Evolutionary conservation across 2,888 invertebrate species (phyloP).

Genomic region (Endomychus coccineus): DNA sequence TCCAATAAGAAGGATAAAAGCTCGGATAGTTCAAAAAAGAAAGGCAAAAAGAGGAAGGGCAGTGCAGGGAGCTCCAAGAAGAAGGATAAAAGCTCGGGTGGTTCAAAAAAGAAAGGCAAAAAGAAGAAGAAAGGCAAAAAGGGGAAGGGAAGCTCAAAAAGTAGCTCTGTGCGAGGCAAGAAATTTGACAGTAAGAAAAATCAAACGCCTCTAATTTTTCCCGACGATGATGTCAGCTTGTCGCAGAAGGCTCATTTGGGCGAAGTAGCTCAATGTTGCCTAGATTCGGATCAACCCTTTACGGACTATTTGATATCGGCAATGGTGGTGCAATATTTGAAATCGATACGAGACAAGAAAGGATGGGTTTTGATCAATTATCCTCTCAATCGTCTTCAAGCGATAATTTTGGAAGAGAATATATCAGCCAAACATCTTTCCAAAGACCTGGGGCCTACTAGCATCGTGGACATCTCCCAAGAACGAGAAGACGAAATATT

Average conservation of each 20-base stretch:
- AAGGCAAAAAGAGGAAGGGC: too few relatives aligned
- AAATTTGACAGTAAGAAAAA: slow-evolving; percentile 12
- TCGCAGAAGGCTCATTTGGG: slow-evolving; percentile 10
- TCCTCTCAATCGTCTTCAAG: slow-evolving; percentile 52
- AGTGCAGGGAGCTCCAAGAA: too few relatives aligned
- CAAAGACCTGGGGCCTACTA: slow-evolving; percentile 23
- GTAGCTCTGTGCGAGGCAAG: too few relatives aligned
- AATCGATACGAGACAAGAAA: slow-evolving; percentile 43
- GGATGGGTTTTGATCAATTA: slow-evolving; percentile 58
- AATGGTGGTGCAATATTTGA: slow-evolving; percentile 56
- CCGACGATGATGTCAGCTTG: slow-evolving; percentile 13
- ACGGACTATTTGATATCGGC: slow-evolving; percentile 49
- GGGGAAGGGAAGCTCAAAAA: too few relatives aligned
- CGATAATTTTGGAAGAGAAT: slow-evolving; percentile 52
- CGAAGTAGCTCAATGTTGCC: slow-evolving; percentile 8
- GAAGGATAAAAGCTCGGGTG: too few relatives aligned
- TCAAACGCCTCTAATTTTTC: slow-evolving; percentile 10
- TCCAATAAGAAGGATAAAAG: too few relatives aligned
- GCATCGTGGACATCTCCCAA: slow-evolving; percentile 28
- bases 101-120: too few relatives aligned
- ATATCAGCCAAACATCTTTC: slow-evolving; percentile 50
- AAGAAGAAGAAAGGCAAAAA: too few relatives aligned
- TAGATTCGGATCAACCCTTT: slow-evolving; percentile 32
- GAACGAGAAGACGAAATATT: slow-evolving; percentile 25
- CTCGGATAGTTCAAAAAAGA: too few relatives aligned